phyloP scores from a whole-genome alignment of 2,888 invertebrate genomes.

The Junonia oenone region DNA sequence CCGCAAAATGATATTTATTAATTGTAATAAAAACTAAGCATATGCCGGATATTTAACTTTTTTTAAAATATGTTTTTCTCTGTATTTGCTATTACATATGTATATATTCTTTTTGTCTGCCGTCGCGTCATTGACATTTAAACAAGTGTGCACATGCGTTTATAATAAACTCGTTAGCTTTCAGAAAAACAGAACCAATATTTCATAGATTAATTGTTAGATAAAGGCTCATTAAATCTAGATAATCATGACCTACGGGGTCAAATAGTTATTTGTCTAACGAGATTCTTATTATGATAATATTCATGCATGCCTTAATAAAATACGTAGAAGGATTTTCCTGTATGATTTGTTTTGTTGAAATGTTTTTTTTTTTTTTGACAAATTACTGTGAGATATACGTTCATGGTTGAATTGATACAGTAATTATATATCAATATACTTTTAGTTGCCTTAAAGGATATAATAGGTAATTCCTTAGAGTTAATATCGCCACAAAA shows the following conservation, averaged over 20 bases:
- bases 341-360: slow-evolving; percentile 8
- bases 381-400: neutral
- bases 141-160: neutral
- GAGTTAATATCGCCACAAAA: neutral
- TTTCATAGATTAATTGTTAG: neutral
- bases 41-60: neutral
- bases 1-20: neutral
- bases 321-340: slow-evolving; percentile 13
- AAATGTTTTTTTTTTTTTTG: neutral
- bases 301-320: neutral
- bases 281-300: slow-evolving; percentile 15
- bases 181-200: neutral
- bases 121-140: slow-evolving; percentile 4
- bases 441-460: neutral
- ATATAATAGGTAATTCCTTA: neutral
- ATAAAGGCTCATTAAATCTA: neutral
- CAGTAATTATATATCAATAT: neutral
- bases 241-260: slow-evolving; percentile 23
- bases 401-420: neutral
- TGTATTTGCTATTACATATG: too few relatives aligned
- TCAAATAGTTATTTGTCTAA: slow-evolving; percentile 20
- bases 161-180: neutral
- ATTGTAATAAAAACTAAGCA: neutral
- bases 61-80: too few relatives aligned
- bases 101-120: too few relatives aligned